Base-by-base conservation (phyloP, 2,888 invertebrate genomes). In the Mythimna impura region DNA sequence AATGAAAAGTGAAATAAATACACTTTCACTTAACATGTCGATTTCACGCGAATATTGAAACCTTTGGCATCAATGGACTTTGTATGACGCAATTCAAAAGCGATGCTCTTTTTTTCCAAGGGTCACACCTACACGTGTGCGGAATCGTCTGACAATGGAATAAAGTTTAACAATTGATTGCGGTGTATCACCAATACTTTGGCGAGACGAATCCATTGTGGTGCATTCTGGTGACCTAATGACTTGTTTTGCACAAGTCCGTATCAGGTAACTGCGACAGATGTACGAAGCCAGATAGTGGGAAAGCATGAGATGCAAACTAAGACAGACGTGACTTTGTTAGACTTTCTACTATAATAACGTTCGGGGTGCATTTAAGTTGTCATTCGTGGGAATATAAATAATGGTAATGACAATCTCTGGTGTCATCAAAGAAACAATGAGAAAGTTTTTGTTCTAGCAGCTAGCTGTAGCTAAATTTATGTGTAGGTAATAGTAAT, bases 351-450 rank as follows among this genome's bases (percentile, higher is more conserved):
- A 94, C 91, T 82, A 87, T 91, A 93, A 94, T 93, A 91, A 89
- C 89, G 87, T 90, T 89, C 85, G 81, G 90, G 91, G 89, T 91
- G 92, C 91, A 94, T 90, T 94, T 93, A 93, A 86, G 90, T 94
- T 93, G 93, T 94, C 93, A 93, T 93, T 91, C 94, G 96, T 96
- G 96, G 94, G 95, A 96, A 96, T 91, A 88, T 89, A 92, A 93
- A 91, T 93, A 90, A 93, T 93, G 89, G 90, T 87, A 89, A 91
- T 86, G 87, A 92, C 89, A 89, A 89, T 91, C 89, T 91, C 81
- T 85, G 81, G 87, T 90, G 88, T 91, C 91, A 90, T 92, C 91
- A 89, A 86, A 82, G 82, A 89, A 89, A 91, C 89, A 90, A 90
- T 90, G 88, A 85, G 91, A 93, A 92, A 91, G 90, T 91, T 90